Evolutionary conservation across 37 sponge, comb jelly and placozoan species (phyloP).

Genomic region (Crambe crambe): DNA sequence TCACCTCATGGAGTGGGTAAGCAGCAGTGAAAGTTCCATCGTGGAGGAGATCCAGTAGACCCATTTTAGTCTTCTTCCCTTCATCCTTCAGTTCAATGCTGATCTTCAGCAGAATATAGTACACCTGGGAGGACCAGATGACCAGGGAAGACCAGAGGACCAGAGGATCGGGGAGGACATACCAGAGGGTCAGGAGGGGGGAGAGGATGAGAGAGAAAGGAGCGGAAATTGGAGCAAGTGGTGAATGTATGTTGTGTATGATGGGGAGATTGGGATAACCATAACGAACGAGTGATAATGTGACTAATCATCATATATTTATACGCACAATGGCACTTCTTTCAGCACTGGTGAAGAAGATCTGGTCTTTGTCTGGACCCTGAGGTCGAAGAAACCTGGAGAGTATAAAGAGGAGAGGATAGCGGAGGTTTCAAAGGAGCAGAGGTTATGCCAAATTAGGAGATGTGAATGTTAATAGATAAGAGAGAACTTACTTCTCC

Average conservation of each 20-base stretch:
- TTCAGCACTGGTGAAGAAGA: conserved; percentile 84
- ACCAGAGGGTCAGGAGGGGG: neutral
- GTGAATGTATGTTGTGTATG: neutral
- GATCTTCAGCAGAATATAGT: conserved; percentile 51
- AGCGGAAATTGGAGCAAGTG: too few species aligned
- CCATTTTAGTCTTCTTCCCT: conserved; percentile 55
- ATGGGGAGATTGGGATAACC: too few species aligned
- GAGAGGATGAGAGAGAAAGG: too few species aligned
- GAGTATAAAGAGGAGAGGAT: too few species aligned
- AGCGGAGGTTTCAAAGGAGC: too few species aligned
- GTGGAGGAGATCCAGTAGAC: conserved; percentile 66
- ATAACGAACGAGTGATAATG: too few species aligned
- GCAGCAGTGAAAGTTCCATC: conserved; percentile 61
- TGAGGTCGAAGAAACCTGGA: conserved; percentile 21
- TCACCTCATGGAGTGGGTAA: conserved; percentile 87
- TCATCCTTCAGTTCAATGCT: conserved; percentile 60
- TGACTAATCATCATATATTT: neutral
- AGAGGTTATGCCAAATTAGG: too few species aligned
- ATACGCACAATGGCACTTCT: conserved; percentile 70
- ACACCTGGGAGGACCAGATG: conserved; percentile 25
- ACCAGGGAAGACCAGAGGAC: neutral
- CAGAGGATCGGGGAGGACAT: neutral
- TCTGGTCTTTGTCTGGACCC: conserved; percentile 55
- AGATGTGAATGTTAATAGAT: too few species aligned
- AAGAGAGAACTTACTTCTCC: conserved; percentile 60